Base-by-base conservation (phyloP, 2,888 invertebrate species). In the Cerastoderma edule region DNA sequence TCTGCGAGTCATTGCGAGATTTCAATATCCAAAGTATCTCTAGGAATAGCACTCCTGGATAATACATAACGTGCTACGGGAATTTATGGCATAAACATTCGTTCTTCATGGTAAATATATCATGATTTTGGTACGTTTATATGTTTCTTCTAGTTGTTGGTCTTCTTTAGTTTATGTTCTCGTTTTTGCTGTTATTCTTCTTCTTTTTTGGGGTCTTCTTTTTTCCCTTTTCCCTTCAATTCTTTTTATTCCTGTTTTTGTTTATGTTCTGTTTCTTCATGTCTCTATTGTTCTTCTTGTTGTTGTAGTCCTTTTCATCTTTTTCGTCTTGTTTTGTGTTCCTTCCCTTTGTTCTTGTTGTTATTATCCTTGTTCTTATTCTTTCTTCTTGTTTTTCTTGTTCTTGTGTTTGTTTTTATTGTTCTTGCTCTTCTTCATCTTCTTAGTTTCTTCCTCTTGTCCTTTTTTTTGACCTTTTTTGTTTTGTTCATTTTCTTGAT, bases 391-490 rank as follows among this genome's bases (percentile, higher is more conserved):
- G 13, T 50, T 22, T 50, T 50, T 22, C 22, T 50, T 22, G 13
- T 50, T n/a, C n/a, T 50, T 22, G 8, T 50, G n/a, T 50, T 50
- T 22, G 13, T 50, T 22, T 50, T 50, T n/a, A n/a, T 8, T 22
- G 13, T 50, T 5, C n/a, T 13, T 22, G 6, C n/a, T 22, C n/a
- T n/a, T 22, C n/a, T 50, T n/a, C n/a, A 6, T 22, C n/a, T 50
- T 22, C 22, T 50, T 22, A n/a, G 13, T 22, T 50, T 50, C 50
- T 50, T 50, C n/a, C 22, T 50, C 50, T 50, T 50, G 5, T 50
- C 22, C 50, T 50, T 50, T n/a, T 50, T 50, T 22, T 50, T 50
- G n/a, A n/a, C n/a, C n/a, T 50, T 50, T 22, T 50, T 50, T n/a
- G 13, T 50, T 22, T 50, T 50, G 5, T 50, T 50, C 50, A n/a